These are phyloP conservation scores for Abrostola triplasia DNA, from an alignment of 2,888 invertebrate species.

Conservation along the genomic window DNA sequence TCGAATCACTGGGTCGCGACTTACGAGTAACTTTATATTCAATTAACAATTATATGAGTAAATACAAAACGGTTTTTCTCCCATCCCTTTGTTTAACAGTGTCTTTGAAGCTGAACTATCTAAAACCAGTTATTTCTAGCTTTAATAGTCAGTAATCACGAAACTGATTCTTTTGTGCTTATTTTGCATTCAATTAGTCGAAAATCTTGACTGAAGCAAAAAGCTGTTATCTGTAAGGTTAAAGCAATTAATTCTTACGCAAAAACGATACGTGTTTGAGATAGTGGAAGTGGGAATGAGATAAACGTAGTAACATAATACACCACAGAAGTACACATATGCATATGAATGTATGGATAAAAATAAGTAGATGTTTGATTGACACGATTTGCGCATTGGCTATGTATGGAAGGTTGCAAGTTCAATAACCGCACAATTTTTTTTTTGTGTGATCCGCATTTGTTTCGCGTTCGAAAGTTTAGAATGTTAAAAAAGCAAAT, in stretches of 20 bases:
- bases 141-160: slow-evolving; percentile 40
- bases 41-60: slow-evolving; percentile 6
- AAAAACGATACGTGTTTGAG: slow-evolving; percentile 5
- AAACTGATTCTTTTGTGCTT: slow-evolving; percentile 35
- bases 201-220: slow-evolving; percentile 29
- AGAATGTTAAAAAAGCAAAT: no score
- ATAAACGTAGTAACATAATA: neutral
- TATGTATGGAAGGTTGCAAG: no score
- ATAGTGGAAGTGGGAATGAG: neutral
- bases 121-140: slow-evolving; percentile 10
- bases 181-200: slow-evolving; percentile 38
- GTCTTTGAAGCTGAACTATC: slow-evolving; percentile 6
- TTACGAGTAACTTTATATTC: no score
- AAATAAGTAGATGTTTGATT: no score
- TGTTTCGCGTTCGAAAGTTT: no score
- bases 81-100: slow-evolving; percentile 37
- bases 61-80: slow-evolving; percentile 11
- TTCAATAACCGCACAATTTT: no score
- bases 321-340: no score
- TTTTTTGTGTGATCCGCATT: no score
- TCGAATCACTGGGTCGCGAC: no score
- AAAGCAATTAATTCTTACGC: slow-evolving; percentile 8
- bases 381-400: no score
- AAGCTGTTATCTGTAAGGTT: slow-evolving; percentile 34
- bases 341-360: no score